These are phyloP conservation scores for Furcifer pardalis DNA, from an alignment of 2,797 vertebrate genomes.

Conservation along the genomic window DNA sequence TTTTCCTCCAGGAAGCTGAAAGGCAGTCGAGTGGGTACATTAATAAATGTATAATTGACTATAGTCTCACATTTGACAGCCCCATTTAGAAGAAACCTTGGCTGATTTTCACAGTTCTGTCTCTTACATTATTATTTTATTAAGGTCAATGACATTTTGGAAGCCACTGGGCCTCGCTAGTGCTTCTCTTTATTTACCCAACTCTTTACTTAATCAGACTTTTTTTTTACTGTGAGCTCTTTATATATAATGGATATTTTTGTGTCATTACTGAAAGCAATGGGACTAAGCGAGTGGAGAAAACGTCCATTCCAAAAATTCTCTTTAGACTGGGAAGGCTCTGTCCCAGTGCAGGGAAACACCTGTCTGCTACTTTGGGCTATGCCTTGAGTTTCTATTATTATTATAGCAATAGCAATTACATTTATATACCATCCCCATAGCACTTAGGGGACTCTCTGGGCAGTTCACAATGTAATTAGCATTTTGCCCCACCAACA, in stretches of 20 bases:
- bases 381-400: too few species aligned
- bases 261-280: not conserved
- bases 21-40: not conserved
- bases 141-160: not conserved
- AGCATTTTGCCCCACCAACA: too few species aligned
- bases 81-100: conserved; percentile 34
- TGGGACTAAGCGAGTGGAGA: not conserved
- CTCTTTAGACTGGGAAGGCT: too few species aligned
- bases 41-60: conserved; percentile 46
- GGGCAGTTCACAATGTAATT: too few species aligned
- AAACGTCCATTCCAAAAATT: not conserved
- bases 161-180: conserved; percentile 36
- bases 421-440: too few species aligned
- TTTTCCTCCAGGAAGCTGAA: conserved; percentile 30
- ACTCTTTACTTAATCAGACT: conserved; percentile 1
- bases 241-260: conserved; percentile 22
- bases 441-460: too few species aligned
- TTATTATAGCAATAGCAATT: too few species aligned
- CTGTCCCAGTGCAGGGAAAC: too few species aligned
- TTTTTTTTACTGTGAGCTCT: conserved; percentile 21
- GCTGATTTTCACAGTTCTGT: not conserved
- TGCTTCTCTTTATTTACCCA: conserved; percentile 34
- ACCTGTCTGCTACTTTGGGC: too few species aligned
- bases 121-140: not conserved
- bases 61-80: conserved; percentile 33